Evolutionary conservation across 2,797 vertebrate genomes (phyloP).

Genomic region (Myripristis murdjan): DNA sequence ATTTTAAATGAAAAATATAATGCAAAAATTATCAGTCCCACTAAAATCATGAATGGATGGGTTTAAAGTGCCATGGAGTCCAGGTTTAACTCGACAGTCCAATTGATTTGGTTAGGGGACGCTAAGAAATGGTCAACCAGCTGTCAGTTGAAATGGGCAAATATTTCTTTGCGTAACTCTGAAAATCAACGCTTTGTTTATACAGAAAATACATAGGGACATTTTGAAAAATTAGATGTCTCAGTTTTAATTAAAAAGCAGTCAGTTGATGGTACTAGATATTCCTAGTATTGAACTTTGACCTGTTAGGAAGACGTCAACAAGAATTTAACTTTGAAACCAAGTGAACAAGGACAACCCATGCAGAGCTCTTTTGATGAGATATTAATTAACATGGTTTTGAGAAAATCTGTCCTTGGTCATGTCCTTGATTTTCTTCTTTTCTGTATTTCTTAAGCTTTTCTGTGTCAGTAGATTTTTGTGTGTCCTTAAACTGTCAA

Average conservation of each 20-base stretch:
- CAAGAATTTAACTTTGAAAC: conserved; percentile 28
- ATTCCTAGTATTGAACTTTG: conserved; percentile 32
- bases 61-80: too few relatives aligned
- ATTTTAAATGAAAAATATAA: too few relatives aligned
- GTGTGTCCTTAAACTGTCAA: conserved; percentile 36
- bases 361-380: background rate
- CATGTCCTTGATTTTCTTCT: conserved; percentile 1
- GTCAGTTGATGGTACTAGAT: conserved; percentile 6
- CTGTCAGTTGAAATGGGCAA: too few relatives aligned
- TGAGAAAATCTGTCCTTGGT: conserved; percentile 27
- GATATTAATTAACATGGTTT: background rate
- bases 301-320: conserved; percentile 38
- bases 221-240: conserved; percentile 1
- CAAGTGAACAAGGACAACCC: background rate
- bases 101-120: too few relatives aligned
- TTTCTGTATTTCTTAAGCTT: conserved; percentile 1
- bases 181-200: too few relatives aligned
- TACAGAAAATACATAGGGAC: background rate
- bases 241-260: conserved; percentile 1
- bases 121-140: too few relatives aligned
- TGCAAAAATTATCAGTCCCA: too few relatives aligned
- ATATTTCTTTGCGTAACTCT: too few relatives aligned
- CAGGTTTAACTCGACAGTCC: too few relatives aligned
- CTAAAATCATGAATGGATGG: too few relatives aligned
- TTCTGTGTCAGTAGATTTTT: conserved; percentile 10